Percentiles rank a stretch among this genome's conserved stretches.
These are phyloP conservation scores for Condylura cristata DNA, from an alignment of 2,113 vertebrate genomes.

Conservation along the genomic window DNA sequence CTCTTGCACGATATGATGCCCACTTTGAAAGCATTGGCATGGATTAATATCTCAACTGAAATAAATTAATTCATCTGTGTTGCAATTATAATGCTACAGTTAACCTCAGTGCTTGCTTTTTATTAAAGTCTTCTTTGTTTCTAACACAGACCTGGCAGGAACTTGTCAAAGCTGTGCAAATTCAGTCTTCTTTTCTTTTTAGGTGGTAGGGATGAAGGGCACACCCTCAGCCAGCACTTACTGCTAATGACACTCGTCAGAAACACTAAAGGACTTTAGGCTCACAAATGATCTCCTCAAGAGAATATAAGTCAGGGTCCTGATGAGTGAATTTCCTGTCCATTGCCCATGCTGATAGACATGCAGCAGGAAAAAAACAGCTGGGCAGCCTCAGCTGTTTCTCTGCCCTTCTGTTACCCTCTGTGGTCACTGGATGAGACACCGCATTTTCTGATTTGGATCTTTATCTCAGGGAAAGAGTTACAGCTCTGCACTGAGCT, in stretches of 20 bases:
- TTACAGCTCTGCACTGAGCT: not conserved
- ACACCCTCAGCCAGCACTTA: not conserved
- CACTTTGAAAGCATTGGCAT: not conserved
- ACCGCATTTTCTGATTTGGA: slow-evolving; percentile 25
- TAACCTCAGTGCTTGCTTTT: slow-evolving; percentile 1
- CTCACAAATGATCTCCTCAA: slow-evolving; percentile 16
- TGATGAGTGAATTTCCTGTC: slow-evolving; percentile 36
- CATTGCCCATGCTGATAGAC: not conserved
- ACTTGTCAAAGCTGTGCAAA: not conserved
- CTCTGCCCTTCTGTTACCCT: slow-evolving; percentile 44
- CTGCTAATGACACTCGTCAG: not conserved
- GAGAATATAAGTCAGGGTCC: not conserved
- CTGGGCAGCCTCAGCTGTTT: slow-evolving; percentile 67
- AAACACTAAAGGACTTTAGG: slow-evolving; percentile 30
- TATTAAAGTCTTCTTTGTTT: not conserved
- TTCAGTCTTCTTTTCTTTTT: not conserved
- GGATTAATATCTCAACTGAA: not conserved
- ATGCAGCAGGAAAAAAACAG: not conserved
- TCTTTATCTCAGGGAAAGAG: slow-evolving; percentile 35
- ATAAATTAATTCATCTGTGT: not conserved
- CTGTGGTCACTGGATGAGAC: slow-evolving; percentile 21
- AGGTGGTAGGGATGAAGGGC: not conserved
- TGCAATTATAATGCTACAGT: not conserved
- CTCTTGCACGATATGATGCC: not conserved
- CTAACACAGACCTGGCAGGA: not conserved